Evolutionary conservation across 2,888 invertebrate genomes (phyloP), one percentile per base, ranked within the genome.

Genomic region (Idaea dimidiata): DNA sequence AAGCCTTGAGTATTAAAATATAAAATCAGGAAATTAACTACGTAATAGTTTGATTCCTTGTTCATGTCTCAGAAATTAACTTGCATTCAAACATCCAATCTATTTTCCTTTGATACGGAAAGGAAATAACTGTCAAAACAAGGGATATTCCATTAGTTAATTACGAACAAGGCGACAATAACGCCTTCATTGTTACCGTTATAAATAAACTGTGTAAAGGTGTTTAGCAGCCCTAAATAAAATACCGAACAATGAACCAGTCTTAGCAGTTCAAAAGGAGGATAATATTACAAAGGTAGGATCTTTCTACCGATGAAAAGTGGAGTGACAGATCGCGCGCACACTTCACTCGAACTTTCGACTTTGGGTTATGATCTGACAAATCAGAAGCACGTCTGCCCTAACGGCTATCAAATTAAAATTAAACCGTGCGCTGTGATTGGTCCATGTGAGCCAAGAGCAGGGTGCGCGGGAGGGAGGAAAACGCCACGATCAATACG

Each of bases 351-450:
- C 43, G 70, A 71, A 72, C 70, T 77, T 73, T 72, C 69, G 75
- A 76, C 76, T 77, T 79, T 75, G 76, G 76, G 71, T 78, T 75
- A 74, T 74, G 75, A 74, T 83, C 78, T 80, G 89, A 87, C 89
- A 82, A 89, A 88, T 89, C 86, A 81, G 83, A 77, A 70, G 77
- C 72, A 75, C 71, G 77, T 78, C 76, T 72, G 77, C 76, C 73
- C 72, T 75, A 83, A 80, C 82, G 80, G 85, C 83, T 84, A 89
- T 88, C 81, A 81, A 89, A 89, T 89, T 89, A 89, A 88, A 91
- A 88, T 89, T 88, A 89, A 89, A 90, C 77, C 80, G 72, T 59
- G 75, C 74, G 62, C 76, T 68, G 78, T 75, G 78, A 89, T 90
- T 90, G 90, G 91, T 78, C 80, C 71, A 65, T 69, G 68, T 64